Base-by-base conservation (phyloP, 53 echinoderm and acorn worm species). In the Paracentrotus lividus region DNA sequence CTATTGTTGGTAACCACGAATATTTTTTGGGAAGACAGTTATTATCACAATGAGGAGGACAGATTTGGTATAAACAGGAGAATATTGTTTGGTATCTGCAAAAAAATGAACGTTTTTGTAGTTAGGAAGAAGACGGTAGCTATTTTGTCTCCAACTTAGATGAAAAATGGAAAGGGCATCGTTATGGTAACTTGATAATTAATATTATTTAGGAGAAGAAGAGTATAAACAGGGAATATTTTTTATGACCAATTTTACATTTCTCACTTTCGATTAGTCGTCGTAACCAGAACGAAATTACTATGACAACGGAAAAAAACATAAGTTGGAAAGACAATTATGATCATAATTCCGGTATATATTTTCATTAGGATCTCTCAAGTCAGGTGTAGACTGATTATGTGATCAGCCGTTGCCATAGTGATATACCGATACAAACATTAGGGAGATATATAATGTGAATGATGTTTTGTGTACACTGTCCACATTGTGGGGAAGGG, bases 371-470 rank as follows among this genome's bases (percentile, higher is more conserved):
- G 15, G 0, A 38, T 69, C 38, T 69, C 1, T 38, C 38, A 38
- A 38, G 36, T 72, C 49, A 81, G 81, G 47, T n/a, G 5, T 81
- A 1, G 45, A 40, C 4, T 40, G 76, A 76, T 76, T 4, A 76
- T 76, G 76, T 42, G 81, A 45, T 81, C 3, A 14, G 44, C 47
- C 13, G 81, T 81, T 81, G 33, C 81, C 81, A 81, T 81, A 47
- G 81, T 10, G 49, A 81, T 27, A 47, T 3, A 18, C 7, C 72
- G 20, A 72, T 20, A 72, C 81, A 81, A 81, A 81, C 81, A 81
- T 81, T 26, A 26, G 43, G 51, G 57, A n/a, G 47, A n/a, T 12
- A 47, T 81, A 81, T 81, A 45, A 47, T 15, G 47, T 81, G 49
- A 81, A 81, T 45, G 47, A 81, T 24, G 49, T 26, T 81, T 7